Conservation (phyloP, 2,113 vertebrate genomes). For the Caretta caretta region DNA sequence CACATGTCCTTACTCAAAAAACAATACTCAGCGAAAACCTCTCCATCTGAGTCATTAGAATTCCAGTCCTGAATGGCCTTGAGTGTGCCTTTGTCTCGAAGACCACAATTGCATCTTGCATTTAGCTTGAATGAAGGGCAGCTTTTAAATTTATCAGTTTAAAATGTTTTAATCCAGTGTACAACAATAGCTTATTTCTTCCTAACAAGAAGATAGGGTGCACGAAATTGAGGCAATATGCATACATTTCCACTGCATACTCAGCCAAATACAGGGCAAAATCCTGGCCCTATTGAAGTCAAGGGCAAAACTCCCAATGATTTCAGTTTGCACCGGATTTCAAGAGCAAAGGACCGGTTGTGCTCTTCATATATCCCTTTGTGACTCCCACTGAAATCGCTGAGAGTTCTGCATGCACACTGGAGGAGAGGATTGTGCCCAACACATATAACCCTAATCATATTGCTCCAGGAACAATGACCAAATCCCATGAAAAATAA, state of each 20-base stretch:
- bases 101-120: neutral
- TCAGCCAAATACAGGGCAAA: constrained; percentile 37
- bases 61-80: neutral
- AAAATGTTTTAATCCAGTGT: neutral
- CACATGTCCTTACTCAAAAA: neutral
- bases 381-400: neutral
- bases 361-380: neutral
- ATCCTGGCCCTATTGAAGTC: constrained; percentile 42
- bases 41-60: neutral
- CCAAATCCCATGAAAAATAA: constrained; percentile 28
- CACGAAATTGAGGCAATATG: constrained; percentile 34
- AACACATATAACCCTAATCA: constrained; percentile 42
- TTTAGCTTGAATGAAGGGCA: neutral
- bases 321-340: constrained; percentile 7
- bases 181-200: constrained; percentile 35
- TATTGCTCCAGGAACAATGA: constrained; percentile 43
- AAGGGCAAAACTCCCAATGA: constrained; percentile 4
- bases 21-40: neutral
- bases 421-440: neutral
- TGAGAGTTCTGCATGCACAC: constrained; percentile 31
- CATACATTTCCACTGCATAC: constrained; percentile 26
- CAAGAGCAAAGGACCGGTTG: constrained; percentile 7
- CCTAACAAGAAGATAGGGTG: constrained; percentile 22
- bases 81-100: neutral
- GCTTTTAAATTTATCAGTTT: neutral